Base-by-base conservation (phyloP, 2,888 invertebrate species). In the Thumatha senex region DNA sequence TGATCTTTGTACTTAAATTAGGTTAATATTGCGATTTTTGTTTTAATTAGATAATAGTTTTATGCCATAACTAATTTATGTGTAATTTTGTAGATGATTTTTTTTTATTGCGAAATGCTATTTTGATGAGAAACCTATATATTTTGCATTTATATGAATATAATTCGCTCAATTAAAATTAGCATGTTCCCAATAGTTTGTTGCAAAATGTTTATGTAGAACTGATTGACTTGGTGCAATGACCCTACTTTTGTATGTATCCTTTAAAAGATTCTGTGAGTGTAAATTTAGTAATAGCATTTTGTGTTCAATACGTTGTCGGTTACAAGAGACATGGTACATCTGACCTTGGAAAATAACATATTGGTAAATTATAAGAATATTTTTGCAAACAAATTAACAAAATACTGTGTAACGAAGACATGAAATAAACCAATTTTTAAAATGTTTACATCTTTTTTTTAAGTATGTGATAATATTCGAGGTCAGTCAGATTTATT, bases 61-160 rank as follows among this genome's bases (percentile, higher is more conserved):
- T 84, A 89, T 88, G 89, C 89, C 89, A 89, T 89, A 89, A 87
- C 85, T 89, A 88, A 89, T 88, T 87, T 89, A 87, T 85, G 80
- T 71, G 70, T 80, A 79, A 63, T 82, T 85, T 86, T 82, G 77
- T 81, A 84, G 77, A 68, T 79, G 8, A 24, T 80, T 86, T 85
- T 78, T 74, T 74, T 58, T 63, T 56, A 52, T 36, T 49, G 36
- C 36, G 70, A 72, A 72, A 74, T 60, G 63, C 66, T 67, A 75
- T 70, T 73, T 74, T 74, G 72, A 72, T 55, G 55, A 65, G 68
- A 67, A 72, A 77, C 76, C 69, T 73, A 74, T 74, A 77, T 78
- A 76, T 81, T 82, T 81, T 78, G 80, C 80, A 82, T 81, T 80
- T 81, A 80, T 79, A 77, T 24, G 68, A 75, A 68, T 77, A 81